Evolutionary conservation across 2,888 invertebrate species (phyloP), one percentile per base, ranked within the genome.

Genomic region (Apamea anceps): DNA sequence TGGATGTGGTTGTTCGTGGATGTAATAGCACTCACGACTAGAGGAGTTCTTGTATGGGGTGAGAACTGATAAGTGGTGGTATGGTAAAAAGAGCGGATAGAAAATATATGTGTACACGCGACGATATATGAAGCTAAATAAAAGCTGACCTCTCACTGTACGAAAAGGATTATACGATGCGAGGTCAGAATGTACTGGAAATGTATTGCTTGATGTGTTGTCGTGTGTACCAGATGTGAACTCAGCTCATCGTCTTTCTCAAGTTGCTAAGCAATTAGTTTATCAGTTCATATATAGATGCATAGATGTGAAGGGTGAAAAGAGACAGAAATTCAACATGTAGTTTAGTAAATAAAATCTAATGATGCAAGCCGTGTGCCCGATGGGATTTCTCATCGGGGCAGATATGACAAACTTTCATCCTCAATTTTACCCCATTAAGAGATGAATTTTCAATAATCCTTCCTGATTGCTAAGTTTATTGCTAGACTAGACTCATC

Each of bases 11-110:
- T 73, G 81, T 68, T 72, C 63, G 74, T 81, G 57, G 48, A 68
- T 54, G 57, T 81, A 81, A 83, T 81, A 81, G 25, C 25, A 70
- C 51, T 83, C 75, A 85, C 81, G 68, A 81, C 75, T 57, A 6
- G 1, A 51, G 32, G 21, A 28, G 45, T 75, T 45, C 42, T 60
- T 45, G 71, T 72, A 67, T 37, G 7, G 32, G 48, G 48, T 65
- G 67, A 72, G 66, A 75, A 75, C 42, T 63, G 32, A 12, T 13
- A 37, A 80, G 28, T 81, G n/a, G 32, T 32, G 45, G n/a, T 68
- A n/a, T 32, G 18, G 32, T 15, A 45, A 54, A 73, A 62, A 25
- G 12, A 76, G 8, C 0, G 5, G 1, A 67, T 25, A 57, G 21
- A 57, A 37, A 37, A 48, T 45, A 45, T 28, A 7, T 42, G 54